Evolutionary conservation across 2,888 invertebrate species (phyloP), one percentile per base, ranked within the genome.

Genomic region (Agrochola lychnidis): DNA sequence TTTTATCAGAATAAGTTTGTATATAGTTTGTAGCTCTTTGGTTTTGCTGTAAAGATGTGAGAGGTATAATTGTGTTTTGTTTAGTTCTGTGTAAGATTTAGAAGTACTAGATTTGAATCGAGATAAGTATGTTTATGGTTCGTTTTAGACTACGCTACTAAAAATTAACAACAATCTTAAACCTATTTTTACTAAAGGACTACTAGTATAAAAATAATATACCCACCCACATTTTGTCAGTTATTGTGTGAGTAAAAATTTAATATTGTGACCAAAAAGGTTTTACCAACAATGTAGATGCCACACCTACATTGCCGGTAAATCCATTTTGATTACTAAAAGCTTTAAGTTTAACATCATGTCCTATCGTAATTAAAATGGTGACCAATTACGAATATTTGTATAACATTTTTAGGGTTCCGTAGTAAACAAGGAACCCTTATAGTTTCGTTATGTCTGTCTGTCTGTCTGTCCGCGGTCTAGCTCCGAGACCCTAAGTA

Each of bases 1-100:
- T 83, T 83, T 86, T 81, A 79, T 83, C 72, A 51, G 57, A 62
- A 51, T 59, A 70, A 76, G 61, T 76, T 79, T 73, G 19, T 57
- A 30, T 69, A 10, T 78, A 82, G 71, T 74, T 69, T 51, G 48
- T 61, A 45, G 51, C 7, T 53, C n/a, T 53, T 63, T 61, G 14
- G 42, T 30, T 57, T 45, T 14, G 19, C 2, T 25, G 0, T 14
- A 36, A 4, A 36, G 16, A 12, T 25, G 36, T 22, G 0, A 1
- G 53, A 19, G 10, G 3, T 14, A 2, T 4, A n/a, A n/a, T 30
- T 42, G 25, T 22, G 19, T 30, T 78, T 48, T 25, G 45, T 10
- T 40, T 0, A 48, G 25, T 10, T 74, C 30, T 45, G 64, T 53
- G n/a, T n/a, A n/a, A n/a, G n/a, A 40, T 40, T 30, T 67, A 30